Percentiles rank a stretch among this genome's conserved stretches.
Conservation (phyloP, 2,797 vertebrate species). For the Toxotes lorentzi region DNA sequence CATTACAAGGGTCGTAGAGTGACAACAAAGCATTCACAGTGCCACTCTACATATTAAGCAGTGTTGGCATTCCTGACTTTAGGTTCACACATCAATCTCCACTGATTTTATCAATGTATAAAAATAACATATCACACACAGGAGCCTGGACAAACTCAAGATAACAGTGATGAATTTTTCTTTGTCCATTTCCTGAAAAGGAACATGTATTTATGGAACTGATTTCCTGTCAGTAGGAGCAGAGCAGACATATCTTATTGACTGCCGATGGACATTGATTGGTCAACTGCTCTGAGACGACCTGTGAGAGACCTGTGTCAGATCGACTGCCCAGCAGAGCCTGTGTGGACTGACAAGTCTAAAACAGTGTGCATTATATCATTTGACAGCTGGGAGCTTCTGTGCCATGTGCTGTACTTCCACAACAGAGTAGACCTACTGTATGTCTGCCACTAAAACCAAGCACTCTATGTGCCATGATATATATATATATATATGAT, state of each 20-base stretch:
- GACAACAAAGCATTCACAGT: background rate
- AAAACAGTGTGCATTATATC: background rate
- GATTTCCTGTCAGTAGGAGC: conserved; percentile 52
- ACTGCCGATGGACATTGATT: conserved; percentile 35
- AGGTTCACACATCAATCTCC: conserved; percentile 1
- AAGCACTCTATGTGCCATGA: background rate
- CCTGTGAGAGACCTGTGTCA: background rate
- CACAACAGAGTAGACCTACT: background rate
- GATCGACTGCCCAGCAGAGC: background rate
- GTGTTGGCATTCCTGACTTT: background rate
- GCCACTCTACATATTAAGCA: background rate
- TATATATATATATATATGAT: too few relatives aligned
- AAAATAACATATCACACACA: background rate
- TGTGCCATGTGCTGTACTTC: background rate
- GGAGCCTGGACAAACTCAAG: conserved; percentile 13
- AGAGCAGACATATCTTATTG: conserved; percentile 34
- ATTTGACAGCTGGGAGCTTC: background rate
- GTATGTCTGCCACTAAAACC: background rate
- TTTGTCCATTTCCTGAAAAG: conserved; percentile 53
- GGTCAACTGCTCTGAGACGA: background rate
- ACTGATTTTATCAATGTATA: background rate
- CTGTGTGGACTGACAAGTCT: background rate
- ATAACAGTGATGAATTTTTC: conserved; percentile 44
- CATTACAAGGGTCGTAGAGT: background rate
- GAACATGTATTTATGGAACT: conserved; percentile 49